Conservation (phyloP, 2,888 invertebrate genomes). For the Myopa tessellatipennis region DNA sequence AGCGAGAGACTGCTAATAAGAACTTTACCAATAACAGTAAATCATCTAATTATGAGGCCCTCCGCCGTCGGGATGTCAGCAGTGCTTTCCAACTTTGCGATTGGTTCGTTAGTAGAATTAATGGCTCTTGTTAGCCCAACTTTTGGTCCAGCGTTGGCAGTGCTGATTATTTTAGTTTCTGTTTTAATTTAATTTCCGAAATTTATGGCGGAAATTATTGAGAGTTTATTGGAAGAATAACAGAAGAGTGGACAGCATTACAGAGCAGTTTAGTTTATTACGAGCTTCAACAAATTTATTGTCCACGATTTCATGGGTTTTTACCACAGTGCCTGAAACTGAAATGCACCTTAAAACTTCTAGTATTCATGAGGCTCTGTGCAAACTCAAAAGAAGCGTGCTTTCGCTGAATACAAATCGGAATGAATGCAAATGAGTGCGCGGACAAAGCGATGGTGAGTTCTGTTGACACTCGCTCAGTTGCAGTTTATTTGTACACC, state of each 20-base stretch:
- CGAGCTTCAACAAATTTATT: conserved; percentile 4
- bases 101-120: conserved; percentile 52
- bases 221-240: conserved; percentile 47
- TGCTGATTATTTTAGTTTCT: conserved; percentile 46
- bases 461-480: background rate
- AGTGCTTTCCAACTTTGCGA: conserved; percentile 13
- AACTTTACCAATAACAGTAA: conserved; percentile 63
- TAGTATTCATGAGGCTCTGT: background rate
- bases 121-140: conserved; percentile 60
- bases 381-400: background rate
- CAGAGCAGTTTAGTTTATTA: conserved; percentile 4
- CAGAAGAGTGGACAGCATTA: conserved; percentile 4
- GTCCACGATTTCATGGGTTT: background rate
- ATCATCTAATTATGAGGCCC: conserved; percentile 60
- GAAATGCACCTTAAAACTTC: background rate
- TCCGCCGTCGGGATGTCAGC: background rate
- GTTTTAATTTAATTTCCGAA: conserved; percentile 43
- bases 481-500: background rate
- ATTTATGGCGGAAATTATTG: conserved; percentile 55
- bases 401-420: background rate
- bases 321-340: background rate
- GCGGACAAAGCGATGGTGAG: background rate
- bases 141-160: conserved; percentile 48
- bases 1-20: conserved; percentile 21
- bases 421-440: background rate